Evolutionary conservation across 2,113 vertebrate genomes (phyloP).

Genomic region (Mionectes macconnelli): DNA sequence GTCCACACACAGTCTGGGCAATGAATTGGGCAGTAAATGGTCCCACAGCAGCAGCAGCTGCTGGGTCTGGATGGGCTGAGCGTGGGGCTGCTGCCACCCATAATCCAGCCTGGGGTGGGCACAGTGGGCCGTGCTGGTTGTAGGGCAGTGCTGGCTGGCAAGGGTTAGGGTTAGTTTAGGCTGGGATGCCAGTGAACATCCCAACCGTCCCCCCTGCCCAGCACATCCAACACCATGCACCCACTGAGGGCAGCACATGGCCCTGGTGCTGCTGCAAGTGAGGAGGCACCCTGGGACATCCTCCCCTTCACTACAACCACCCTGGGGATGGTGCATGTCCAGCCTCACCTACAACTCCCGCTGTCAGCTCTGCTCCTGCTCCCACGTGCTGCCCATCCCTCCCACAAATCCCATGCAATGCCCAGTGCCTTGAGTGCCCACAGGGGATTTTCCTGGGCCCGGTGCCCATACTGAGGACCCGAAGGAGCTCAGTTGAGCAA

Average conservation of each 20-base stretch:
- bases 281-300: too few species aligned
- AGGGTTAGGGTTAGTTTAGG: too few species aligned
- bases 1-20: background rate
- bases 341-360: accelerated
- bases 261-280: background rate
- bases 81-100: background rate
- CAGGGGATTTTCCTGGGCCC: background rate
- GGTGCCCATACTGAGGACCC: accelerated
- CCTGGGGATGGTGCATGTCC: accelerated
- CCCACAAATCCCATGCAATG: accelerated
- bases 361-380: accelerated
- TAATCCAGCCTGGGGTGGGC: background rate
- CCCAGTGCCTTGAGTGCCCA: background rate
- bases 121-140: background rate
- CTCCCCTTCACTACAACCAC: background rate
- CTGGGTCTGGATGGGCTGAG: background rate
- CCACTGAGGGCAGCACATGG: background rate
- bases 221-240: background rate
- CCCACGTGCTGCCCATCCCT: accelerated
- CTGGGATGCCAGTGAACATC: accelerated
- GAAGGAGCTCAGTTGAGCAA: background rate
- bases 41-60: background rate
- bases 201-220: background rate
- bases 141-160: background rate
- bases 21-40: background rate